Base-by-base conservation (phyloP, 2,888 invertebrate genomes). In the Dolichopus griseipennis region DNA sequence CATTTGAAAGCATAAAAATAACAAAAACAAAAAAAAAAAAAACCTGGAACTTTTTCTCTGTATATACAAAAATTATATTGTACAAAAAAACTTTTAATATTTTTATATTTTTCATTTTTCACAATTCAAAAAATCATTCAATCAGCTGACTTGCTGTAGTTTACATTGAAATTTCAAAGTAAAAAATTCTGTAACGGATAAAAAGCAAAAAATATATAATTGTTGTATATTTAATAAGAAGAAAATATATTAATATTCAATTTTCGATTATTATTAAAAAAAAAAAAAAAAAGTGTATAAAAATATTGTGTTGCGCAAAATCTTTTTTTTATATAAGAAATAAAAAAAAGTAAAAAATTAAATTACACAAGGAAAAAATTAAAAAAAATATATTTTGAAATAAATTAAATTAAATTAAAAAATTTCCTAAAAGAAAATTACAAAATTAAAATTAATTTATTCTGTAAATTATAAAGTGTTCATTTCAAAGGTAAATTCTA, bases 61-160 rank as follows among this genome's bases (percentile, higher is more conserved):
- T 12, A 10, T 37, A 37, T 37, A 37, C 37, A 37, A 37, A 37
- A 37, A 10, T 1, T 34, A 37, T 5, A 10, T 2, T 37, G 37
- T 37, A 12, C 12, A n/a, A n/a, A n/a, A n/a, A n/a, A n/a, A n/a
- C 8, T 37, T 37, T 37, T 7, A 8, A 37, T 37, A 10, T 37
- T 37, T n/a, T 8, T 37, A 7, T 10, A 37, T 37, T 37, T 37
- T 37, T 37, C 37, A 37, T 5, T 27, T 27, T 52, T 18, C 15
- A 52, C n/a, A n/a, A n/a, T n/a, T n/a, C n/a, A n/a, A n/a, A n/a
- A n/a, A 52, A 52, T 52, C 52, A 52, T 52, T 52, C 52, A 18
- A 52, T 52, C 52, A 52, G 52, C 52, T 52, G 52, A 52, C 52
- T 52, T 52, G 52, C 52, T 52, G 52, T 52, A 52, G 52, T 52